Base-by-base conservation (phyloP, 2,113 vertebrate genomes). In the Cottus gobio region DNA sequence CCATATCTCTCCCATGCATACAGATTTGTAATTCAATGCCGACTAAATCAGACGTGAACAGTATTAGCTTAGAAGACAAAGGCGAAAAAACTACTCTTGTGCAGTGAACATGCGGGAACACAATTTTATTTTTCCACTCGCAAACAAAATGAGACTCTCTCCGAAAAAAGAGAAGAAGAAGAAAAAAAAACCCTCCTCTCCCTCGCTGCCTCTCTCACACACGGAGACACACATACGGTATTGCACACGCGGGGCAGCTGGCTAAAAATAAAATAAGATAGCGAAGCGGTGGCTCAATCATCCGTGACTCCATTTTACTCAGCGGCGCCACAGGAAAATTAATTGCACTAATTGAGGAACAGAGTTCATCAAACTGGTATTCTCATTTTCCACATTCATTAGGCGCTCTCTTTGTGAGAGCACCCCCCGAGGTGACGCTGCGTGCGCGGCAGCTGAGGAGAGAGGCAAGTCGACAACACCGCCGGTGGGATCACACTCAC, bases 261-360 rank as follows among this genome's bases (percentile, higher is more conserved):
- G 62, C 88, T 85, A 84, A 90, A 91, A 90, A 86, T 87, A 90
- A 91, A 91, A 85, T 82, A 80, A 88, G 89, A 91, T 84, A 87
- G 93, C 22, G 60, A 88, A 88, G 77, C 82, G 61, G 82, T 39
- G 87, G 86, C 87, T 91, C 90, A 85, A 95, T 95, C 94, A 95
- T 90, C 92, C 92, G 81, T 90, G 95, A 94, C 95, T 94, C 86
- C 76, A 93, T 96, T 97, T 94, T 91, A 93, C 85, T 93, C 90
- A 86, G 95, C 95, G 95, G 95, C 89, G 87, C 95, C 96, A 93
- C 91, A 95, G 93, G 96, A 95, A 97, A 97, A 97, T 96, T 96
- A 97, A 97, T 98, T 96, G 96, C 93, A 92, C 92, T 98, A 97
- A 98, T 97, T 97, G 93, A 93, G 91, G 95, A 93, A 90, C 90